Conservation (phyloP, 1,140 invertebrate species). For the Chelonus insularis region DNA sequence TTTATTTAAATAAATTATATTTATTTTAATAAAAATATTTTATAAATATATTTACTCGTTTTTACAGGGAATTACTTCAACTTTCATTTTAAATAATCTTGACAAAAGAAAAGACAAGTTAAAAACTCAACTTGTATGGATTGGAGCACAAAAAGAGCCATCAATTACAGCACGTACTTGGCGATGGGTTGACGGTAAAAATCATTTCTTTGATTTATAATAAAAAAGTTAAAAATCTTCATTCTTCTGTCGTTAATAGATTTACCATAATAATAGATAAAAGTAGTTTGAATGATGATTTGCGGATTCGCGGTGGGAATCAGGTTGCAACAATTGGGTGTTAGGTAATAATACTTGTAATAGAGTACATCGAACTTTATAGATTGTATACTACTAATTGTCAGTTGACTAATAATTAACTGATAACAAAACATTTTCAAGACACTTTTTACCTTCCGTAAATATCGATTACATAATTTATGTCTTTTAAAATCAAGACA, state of each 20-base stretch:
- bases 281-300: conserved; percentile 17
- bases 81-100: conserved; percentile 78
- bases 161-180: conserved; percentile 79
- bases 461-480: background rate
- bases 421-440: conserved; percentile 15
- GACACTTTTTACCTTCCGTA: background rate
- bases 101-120: conserved; percentile 76
- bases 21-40: background rate
- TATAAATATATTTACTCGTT: conserved; percentile 11
- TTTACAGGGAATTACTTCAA: conserved; percentile 67
- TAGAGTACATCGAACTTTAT: conserved; percentile 19
- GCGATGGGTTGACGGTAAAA: conserved; percentile 87
- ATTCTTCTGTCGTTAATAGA: conserved; percentile 18
- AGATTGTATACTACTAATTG: background rate
- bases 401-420: conserved; percentile 4
- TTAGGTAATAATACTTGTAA: conserved; percentile 37
- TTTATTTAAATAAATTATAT: conserved; percentile 12
- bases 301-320: conserved; percentile 41
- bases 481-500: background rate
- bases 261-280: conserved; percentile 22
- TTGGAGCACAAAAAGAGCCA: conserved; percentile 86
- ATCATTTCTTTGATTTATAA: background rate
- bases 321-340: conserved; percentile 33
- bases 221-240: conserved; percentile 4
- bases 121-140: conserved; percentile 87